These are phyloP conservation scores for Siniperca chuatsi DNA, from an alignment of 2,113 vertebrate genomes.

Conservation along the genomic window DNA sequence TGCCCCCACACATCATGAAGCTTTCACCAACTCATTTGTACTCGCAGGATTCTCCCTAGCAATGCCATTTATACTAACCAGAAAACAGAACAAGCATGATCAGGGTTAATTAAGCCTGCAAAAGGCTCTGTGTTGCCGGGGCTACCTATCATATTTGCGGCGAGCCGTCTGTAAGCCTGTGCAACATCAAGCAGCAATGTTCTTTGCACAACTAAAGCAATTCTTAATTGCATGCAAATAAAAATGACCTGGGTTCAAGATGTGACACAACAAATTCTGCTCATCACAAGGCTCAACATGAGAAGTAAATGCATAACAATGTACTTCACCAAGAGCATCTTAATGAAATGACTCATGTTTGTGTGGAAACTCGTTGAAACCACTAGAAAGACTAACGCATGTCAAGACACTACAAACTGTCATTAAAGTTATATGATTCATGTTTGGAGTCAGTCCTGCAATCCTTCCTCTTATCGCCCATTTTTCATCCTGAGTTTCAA, in stretches of 20 bases:
- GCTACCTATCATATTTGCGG: conserved; percentile 33
- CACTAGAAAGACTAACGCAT: conserved; percentile 26
- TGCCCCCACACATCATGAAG: conserved; percentile 3
- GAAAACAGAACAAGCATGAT: conserved; percentile 50
- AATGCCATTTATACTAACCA: conserved; percentile 45
- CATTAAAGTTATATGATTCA: conserved; percentile 69
- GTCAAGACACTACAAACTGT: conserved; percentile 45
- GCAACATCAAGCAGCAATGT: conserved; percentile 34
- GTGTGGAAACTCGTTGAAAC: conserved; percentile 52
- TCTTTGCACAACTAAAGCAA: conserved; percentile 35
- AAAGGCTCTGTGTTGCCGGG: conserved; percentile 2
- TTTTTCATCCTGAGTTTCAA: conserved; percentile 68
- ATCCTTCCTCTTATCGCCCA: conserved; percentile 50
- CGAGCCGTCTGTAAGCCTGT: conserved; percentile 2
- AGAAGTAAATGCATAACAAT: conserved; percentile 29
- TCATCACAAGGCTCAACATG: conserved; percentile 32
- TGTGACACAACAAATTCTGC: conserved; percentile 22
- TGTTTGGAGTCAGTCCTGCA: conserved; percentile 60
- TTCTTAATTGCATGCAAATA: conserved; percentile 74
- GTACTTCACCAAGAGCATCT: conserved; percentile 20
- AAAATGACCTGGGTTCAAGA: conserved; percentile 65
- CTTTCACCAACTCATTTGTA: conserved; percentile 48
- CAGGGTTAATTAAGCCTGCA: conserved; percentile 63
- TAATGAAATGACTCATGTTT: conserved; percentile 46
- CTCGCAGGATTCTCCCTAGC: conserved; percentile 29